Evolutionary conservation across 2,113 vertebrate genomes (phyloP).

Genomic region (Aplodontia rufa): DNA sequence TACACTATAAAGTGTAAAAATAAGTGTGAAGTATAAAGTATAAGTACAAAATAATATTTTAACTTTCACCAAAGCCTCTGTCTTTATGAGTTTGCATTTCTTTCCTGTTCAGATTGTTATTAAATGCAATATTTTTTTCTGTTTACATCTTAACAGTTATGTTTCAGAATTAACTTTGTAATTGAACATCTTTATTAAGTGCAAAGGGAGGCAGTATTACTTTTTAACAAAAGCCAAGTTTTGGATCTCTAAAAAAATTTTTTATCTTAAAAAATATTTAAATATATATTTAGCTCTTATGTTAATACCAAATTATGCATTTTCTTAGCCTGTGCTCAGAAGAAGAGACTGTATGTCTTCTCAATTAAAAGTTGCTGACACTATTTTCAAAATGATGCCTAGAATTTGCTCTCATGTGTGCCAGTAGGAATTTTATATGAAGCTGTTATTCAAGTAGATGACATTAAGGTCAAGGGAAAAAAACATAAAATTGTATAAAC

Average conservation of each 20-base stretch:
- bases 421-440: background rate
- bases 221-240: slow-evolving; percentile 23
- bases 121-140: slow-evolving; percentile 21
- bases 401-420: background rate
- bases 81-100: background rate
- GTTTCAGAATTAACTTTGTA: slow-evolving; percentile 38
- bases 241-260: slow-evolving; percentile 11
- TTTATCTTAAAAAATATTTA: slow-evolving; percentile 21
- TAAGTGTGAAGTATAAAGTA: too few relatives aligned
- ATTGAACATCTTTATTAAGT: slow-evolving; percentile 2
- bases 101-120: background rate
- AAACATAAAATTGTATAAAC: background rate
- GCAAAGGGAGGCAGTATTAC: background rate
- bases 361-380: background rate
- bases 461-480: slow-evolving; percentile 34
- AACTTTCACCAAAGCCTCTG: background rate
- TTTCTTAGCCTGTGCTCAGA: slow-evolving; percentile 11
- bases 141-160: background rate
- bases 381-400: slow-evolving; percentile 16
- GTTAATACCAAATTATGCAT: background rate
- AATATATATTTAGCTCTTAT: background rate
- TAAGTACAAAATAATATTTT: background rate
- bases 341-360: background rate
- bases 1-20: background rate
- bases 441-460: slow-evolving; percentile 13